phyloP scores from a whole-genome alignment of 2,113 vertebrate species.

The Bos javanicus region DNA sequence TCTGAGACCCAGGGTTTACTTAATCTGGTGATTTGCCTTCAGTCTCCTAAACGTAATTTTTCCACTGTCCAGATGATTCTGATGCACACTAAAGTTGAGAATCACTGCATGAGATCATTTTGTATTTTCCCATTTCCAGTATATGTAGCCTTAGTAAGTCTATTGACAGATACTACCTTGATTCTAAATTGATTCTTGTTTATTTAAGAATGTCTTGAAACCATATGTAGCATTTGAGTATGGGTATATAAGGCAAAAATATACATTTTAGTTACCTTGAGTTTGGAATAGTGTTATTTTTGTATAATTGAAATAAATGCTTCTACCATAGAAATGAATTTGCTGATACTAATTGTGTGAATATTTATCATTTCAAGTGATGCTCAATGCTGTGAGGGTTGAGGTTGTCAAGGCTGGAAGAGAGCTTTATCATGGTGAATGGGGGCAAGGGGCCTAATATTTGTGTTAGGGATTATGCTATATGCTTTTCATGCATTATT shows the following conservation, averaged over 20 bases:
- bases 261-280: slow-evolving; percentile 79
- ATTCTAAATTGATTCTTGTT: slow-evolving; percentile 54
- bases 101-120: slow-evolving; percentile 40
- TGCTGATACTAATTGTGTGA: slow-evolving; percentile 42
- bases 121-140: slow-evolving; percentile 51
- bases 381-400: not conserved
- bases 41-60: not conserved
- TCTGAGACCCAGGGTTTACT: not conserved
- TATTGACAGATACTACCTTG: slow-evolving; percentile 47
- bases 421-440: not conserved
- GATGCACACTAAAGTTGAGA: not conserved
- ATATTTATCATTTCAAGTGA: slow-evolving; percentile 16
- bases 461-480: not conserved
- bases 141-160: slow-evolving; percentile 51
- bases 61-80: not conserved
- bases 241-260: slow-evolving; percentile 71
- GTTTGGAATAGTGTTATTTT: slow-evolving; percentile 83
- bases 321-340: slow-evolving; percentile 80
- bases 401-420: not conserved
- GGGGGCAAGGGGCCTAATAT: not conserved
- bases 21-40: slow-evolving; percentile 11
- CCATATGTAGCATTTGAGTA: slow-evolving; percentile 43
- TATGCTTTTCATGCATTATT: not conserved
- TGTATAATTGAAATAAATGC: slow-evolving; percentile 81
- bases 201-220: slow-evolving; percentile 67